These are phyloP conservation scores for Galerucella pusilla DNA, from an alignment of 2,888 invertebrate species.

Conservation along the genomic window DNA sequence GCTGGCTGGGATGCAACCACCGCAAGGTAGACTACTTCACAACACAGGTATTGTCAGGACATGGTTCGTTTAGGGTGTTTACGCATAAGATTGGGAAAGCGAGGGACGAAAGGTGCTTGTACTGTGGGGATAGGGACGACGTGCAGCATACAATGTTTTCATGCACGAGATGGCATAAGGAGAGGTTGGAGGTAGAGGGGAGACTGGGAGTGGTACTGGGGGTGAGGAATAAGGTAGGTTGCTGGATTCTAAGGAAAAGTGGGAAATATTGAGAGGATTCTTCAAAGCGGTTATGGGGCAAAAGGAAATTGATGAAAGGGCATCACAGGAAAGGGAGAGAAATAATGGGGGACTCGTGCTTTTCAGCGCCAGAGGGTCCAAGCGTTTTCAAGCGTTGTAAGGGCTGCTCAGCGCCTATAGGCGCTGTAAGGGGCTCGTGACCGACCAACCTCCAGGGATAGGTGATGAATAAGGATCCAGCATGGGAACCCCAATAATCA, in stretches of 20 bases:
- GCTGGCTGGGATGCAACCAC: no score
- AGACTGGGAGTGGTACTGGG: neutral
- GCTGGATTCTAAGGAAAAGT: neutral
- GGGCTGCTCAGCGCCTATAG: no score
- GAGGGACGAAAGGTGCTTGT: neutral
- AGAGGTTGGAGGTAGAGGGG: no score
- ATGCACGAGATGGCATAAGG: no score
- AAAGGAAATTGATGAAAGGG: neutral
- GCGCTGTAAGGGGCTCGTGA: neutral
- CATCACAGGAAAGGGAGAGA: no score
- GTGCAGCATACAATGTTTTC: neutral
- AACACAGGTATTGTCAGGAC: neutral
- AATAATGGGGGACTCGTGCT: neutral
- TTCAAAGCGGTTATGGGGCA: neutral
- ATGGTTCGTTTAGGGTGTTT: neutral
- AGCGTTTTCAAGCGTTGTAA: no score
- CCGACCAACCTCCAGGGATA: neutral
- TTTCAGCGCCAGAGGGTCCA: no score
- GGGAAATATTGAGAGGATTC: neutral
- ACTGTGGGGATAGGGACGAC: conserved; percentile 8
- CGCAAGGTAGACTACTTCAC: no score
- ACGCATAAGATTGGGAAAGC: neutral
- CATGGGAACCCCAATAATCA: no score
- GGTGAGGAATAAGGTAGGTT: conserved; percentile 2
- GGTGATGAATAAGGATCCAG: no score